Percentiles rank a stretch among this genome's conserved stretches.
These are phyloP conservation scores for Crotalus tigris DNA, from an alignment of 2,113 vertebrate genomes.

Conservation along the genomic window DNA sequence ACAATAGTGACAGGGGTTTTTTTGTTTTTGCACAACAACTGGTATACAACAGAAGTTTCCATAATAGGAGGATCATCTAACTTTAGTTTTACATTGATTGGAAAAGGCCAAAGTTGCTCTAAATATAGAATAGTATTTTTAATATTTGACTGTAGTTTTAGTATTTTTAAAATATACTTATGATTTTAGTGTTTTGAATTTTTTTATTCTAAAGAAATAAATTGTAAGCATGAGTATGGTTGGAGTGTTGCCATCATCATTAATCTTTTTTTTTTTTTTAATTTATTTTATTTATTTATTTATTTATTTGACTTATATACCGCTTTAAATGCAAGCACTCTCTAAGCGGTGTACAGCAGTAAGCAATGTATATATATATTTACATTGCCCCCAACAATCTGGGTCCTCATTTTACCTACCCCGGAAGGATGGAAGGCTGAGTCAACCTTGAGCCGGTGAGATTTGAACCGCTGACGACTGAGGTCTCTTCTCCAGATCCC, in stretches of 20 bases:
- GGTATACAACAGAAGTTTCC: neutral
- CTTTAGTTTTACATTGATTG: neutral
- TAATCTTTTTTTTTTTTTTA: too few species aligned
- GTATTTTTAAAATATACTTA: neutral
- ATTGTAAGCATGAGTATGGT: neutral
- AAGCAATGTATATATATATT: too few species aligned
- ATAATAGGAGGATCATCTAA: neutral
- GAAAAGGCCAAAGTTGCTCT: neutral
- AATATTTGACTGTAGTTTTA: neutral
- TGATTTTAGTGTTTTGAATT: neutral
- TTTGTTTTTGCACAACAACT: neutral
- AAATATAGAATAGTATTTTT: neutral
- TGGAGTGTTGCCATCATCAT: neutral
- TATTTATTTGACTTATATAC: too few species aligned
- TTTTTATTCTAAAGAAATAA: neutral
- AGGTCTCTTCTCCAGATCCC: neutral
- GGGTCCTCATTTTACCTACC: too few species aligned
- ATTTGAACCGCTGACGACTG: too few species aligned
- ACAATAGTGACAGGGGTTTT: neutral
- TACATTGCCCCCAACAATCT: too few species aligned
- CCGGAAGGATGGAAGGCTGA: too few species aligned
- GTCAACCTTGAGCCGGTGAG: too few species aligned
- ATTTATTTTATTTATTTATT: too few species aligned
- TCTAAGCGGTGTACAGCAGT: too few species aligned
- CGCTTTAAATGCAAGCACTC: too few species aligned